phyloP scores from a whole-genome alignment of 2,888 invertebrate species.

The Scrobipalpa costella region DNA sequence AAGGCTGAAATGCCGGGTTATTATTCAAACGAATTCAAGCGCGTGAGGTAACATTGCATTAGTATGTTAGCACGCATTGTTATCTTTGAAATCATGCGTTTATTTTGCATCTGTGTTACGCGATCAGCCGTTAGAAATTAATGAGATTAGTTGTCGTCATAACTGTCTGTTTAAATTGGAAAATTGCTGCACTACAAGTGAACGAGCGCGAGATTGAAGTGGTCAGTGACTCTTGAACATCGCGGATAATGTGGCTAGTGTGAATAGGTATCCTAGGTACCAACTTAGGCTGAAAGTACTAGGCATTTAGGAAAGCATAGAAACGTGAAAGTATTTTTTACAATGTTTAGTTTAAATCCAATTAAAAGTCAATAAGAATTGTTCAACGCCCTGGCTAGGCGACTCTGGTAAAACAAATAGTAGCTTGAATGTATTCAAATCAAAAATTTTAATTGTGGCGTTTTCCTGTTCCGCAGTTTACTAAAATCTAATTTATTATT shows the following conservation, averaged over 20 bases:
- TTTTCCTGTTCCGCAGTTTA: too few species aligned
- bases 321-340: background rate
- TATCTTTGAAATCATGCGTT: constrained; percentile 36
- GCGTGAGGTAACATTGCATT: constrained; percentile 34
- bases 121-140: constrained; percentile 21
- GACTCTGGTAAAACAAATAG: background rate
- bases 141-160: constrained; percentile 30
- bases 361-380: background rate
- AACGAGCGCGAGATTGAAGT: constrained; percentile 39
- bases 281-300: constrained; percentile 18
- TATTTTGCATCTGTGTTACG: constrained; percentile 20
- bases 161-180: constrained; percentile 45
- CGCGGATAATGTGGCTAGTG: background rate
- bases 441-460: background rate
- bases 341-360: background rate
- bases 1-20: constrained; percentile 26
- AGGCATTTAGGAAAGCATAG: background rate
- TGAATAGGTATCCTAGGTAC: background rate
- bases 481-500: too few species aligned
- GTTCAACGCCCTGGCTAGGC: background rate
- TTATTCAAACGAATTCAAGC: constrained; percentile 24
- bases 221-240: constrained; percentile 45
- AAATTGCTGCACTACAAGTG: constrained; percentile 50
- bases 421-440: background rate
- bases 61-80: constrained; percentile 33